Conservation (phyloP, 92 coral and sea anemone species). For the Bergia sp. region DNA sequence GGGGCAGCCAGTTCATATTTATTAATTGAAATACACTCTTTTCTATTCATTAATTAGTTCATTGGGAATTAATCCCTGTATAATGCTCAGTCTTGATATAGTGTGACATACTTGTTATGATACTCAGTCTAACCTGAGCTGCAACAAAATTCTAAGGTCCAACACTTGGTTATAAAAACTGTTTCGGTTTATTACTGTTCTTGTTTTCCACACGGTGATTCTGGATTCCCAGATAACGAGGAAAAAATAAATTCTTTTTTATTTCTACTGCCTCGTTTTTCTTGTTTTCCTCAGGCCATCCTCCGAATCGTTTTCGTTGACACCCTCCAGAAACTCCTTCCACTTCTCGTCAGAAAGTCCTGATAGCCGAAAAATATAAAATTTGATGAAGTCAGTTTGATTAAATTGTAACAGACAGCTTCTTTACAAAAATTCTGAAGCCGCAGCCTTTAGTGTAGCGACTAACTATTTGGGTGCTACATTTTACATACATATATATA, state of each 20-base stretch:
- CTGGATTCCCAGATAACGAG: neutral
- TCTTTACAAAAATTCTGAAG: neutral
- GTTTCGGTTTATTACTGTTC: neutral
- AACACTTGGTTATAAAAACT: neutral
- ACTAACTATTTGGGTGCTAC: neutral
- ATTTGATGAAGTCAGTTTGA: neutral
- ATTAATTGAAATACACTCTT: no score
- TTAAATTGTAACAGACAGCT: neutral
- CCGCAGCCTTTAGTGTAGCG: neutral
- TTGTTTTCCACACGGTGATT: neutral
- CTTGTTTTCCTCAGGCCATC: neutral
- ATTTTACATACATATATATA: no score
- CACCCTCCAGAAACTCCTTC: slow-evolving; percentile 1
- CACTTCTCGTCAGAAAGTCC: slow-evolving; percentile 22
- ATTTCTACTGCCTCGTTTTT: neutral
- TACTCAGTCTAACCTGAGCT: no score
- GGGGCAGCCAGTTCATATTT: no score
- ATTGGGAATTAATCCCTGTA: no score
- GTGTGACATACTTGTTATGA: no score
- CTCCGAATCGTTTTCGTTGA: neutral
- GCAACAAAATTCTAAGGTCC: no score
- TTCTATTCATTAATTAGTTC: no score
- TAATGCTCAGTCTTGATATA: no score
- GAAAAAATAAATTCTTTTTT: neutral
- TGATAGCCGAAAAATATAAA: neutral